Percentiles rank a stretch among this genome's conserved stretches.
Evolutionary conservation across 2,113 vertebrate species (phyloP).

Genomic region (Rhynchopsitta pachyrhyncha): DNA sequence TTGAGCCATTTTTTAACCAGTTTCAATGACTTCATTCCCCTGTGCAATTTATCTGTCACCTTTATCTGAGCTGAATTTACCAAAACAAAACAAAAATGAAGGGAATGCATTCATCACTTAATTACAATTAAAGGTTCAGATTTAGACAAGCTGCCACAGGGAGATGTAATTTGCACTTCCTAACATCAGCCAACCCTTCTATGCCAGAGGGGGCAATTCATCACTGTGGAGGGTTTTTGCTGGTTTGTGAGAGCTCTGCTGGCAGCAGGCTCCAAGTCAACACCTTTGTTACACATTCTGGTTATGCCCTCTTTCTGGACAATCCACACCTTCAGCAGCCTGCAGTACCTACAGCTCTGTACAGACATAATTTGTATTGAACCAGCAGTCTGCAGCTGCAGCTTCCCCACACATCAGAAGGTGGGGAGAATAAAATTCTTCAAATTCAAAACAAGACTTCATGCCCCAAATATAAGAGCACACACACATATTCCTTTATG

Average conservation of each 20-base stretch:
- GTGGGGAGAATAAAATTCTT: neutral
- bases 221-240: neutral
- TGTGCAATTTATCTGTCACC: neutral
- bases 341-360: neutral
- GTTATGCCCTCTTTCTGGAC: neutral
- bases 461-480: neutral
- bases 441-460: neutral
- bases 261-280: neutral
- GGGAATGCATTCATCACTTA: neutral
- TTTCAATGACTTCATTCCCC: neutral
- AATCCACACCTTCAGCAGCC: neutral
- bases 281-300: neutral
- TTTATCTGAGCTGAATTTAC: conserved; percentile 17
- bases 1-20: neutral
- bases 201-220: neutral
- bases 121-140: neutral
- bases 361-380: neutral
- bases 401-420: neutral
- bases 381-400: neutral
- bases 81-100: conserved; percentile 32
- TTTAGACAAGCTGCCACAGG: conserved; percentile 5
- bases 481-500: neutral
- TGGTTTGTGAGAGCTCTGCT: neutral
- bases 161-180: neutral
- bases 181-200: neutral